Conservation (phyloP, 1,140 invertebrate species). For the Drosophila murphyi region DNA sequence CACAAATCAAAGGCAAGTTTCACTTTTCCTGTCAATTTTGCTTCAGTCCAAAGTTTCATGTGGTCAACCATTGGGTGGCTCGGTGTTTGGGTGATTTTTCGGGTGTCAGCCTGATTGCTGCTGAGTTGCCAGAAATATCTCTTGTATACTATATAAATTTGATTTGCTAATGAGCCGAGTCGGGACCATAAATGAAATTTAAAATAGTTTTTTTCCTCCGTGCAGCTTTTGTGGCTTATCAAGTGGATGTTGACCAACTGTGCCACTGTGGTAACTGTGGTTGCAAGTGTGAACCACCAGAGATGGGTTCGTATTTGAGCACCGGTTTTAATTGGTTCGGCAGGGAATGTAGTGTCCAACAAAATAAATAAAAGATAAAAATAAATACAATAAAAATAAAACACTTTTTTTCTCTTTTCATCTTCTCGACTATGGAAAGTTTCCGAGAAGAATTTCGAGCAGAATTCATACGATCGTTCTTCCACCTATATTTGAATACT, state of each 20-base stretch:
- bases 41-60: constrained; percentile 53
- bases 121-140: constrained; percentile 21
- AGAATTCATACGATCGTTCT: too few species aligned
- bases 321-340: constrained; percentile 63
- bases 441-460: not conserved
- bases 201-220: constrained; percentile 62
- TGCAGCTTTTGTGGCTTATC: too few species aligned
- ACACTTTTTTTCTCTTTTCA: not conserved
- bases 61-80: constrained; percentile 51
- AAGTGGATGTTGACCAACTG: too few species aligned
- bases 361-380: constrained; percentile 48
- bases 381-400: constrained; percentile 22
- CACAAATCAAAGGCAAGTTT: constrained; percentile 54
- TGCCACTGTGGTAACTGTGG: constrained; percentile 39
- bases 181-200: constrained; percentile 66
- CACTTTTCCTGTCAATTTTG: constrained; percentile 59
- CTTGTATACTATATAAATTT: constrained; percentile 63
- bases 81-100: constrained; percentile 4
- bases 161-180: constrained; percentile 71
- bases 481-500: too few species aligned
- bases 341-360: constrained; percentile 18
- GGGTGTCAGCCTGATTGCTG: constrained; percentile 5
- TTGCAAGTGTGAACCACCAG: constrained; percentile 56
- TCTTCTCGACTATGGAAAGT: not conserved
- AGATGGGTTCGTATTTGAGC: constrained; percentile 48